Percentiles rank a stretch among this genome's conserved stretches.
Evolutionary conservation across 2,113 vertebrate genomes (phyloP).

Genomic region (Rousettus leschenaultii): DNA sequence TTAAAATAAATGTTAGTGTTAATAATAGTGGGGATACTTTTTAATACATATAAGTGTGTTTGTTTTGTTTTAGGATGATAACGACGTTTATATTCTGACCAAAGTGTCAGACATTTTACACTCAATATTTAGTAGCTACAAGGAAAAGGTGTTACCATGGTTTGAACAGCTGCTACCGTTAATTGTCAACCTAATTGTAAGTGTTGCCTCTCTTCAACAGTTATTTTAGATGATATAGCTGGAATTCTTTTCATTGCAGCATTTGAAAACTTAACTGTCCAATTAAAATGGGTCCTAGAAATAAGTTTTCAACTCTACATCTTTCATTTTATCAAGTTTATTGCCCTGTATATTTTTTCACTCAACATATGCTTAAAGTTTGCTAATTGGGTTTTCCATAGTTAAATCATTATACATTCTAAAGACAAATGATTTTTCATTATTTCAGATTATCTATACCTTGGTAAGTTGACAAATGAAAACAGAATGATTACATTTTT

Average conservation of each 20-base stretch:
- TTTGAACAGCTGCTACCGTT: constrained; percentile 97
- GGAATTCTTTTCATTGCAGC: neutral
- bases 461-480: neutral
- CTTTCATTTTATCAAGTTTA: neutral
- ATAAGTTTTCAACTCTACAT: neutral
- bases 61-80: constrained; percentile 91
- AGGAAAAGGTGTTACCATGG: constrained; percentile 96
- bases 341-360: neutral
- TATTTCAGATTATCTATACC: neutral
- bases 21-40: neutral
- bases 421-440: constrained; percentile 6
- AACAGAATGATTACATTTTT: neutral
- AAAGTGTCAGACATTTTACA: constrained; percentile 99
- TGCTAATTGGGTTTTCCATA: neutral
- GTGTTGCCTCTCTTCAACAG: constrained; percentile 72
- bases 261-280: neutral
- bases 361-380: neutral
- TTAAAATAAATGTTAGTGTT: neutral
- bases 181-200: constrained; percentile 97
- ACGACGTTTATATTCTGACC: constrained; percentile 97
- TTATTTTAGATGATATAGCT: constrained; percentile 13
- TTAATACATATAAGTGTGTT: neutral
- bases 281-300: neutral
- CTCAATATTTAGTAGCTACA: constrained; percentile 98
- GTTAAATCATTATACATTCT: neutral